Conservation (phyloP, 1,140 invertebrate genomes). For the Elymnias hypermnestra region DNA sequence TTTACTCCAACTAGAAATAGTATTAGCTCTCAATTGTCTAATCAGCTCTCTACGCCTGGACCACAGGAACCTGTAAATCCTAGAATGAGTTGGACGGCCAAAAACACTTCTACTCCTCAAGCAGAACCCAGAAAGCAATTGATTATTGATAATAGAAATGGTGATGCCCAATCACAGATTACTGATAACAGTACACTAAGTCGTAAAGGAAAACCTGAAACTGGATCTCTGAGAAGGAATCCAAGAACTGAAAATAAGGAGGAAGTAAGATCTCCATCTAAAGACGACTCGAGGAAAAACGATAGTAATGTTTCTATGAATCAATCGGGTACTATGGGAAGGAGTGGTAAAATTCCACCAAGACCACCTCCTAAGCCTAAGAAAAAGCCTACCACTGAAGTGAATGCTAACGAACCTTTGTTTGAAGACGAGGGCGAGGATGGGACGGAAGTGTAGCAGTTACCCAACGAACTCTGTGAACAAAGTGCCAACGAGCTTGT, state of each 20-base stretch:
- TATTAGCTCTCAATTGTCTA: slow-evolving; percentile 50
- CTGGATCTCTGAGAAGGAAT: slow-evolving; percentile 58
- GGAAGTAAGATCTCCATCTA: slow-evolving; percentile 48
- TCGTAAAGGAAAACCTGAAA: slow-evolving; percentile 64
- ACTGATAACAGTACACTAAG: slow-evolving; percentile 48
- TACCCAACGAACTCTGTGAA: slow-evolving; percentile 26
- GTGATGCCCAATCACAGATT: slow-evolving; percentile 38
- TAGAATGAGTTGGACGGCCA: slow-evolving; percentile 69
- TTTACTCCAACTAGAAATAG: slow-evolving; percentile 53
- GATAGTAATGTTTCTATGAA: slow-evolving; percentile 51
- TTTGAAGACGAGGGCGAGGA: slow-evolving; percentile 92
- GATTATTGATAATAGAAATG: slow-evolving; percentile 37
- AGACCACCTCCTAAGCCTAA: slow-evolving; percentile 88
- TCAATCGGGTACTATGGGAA: slow-evolving; percentile 55
- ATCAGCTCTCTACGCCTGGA: slow-evolving; percentile 53
- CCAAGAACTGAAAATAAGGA: slow-evolving; percentile 48
- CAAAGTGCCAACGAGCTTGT: slow-evolving; percentile 70
- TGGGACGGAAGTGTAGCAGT: slow-evolving; percentile 86
- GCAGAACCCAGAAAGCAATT: slow-evolving; percentile 54
- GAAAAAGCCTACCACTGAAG: slow-evolving; percentile 78
- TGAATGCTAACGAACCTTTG: slow-evolving; percentile 78
- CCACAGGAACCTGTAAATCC: slow-evolving; percentile 59
- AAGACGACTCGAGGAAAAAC: slow-evolving; percentile 57
- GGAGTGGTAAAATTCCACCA: slow-evolving; percentile 84
- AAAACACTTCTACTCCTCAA: slow-evolving; percentile 68